Conservation (phyloP, 2,797 vertebrate species). For the Phoeniculus purpureus region DNA sequence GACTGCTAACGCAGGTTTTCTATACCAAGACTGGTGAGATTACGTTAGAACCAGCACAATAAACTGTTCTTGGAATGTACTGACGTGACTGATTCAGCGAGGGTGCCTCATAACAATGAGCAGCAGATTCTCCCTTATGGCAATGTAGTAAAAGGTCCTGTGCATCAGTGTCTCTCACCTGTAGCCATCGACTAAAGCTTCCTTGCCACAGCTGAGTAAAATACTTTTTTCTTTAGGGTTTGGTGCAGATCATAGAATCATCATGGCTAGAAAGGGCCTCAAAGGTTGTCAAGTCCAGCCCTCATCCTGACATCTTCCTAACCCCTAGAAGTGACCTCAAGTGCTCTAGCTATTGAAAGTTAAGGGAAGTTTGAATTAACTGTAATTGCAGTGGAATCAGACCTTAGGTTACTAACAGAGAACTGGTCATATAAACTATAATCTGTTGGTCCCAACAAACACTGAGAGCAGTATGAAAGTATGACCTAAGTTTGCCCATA, state of each 20-base stretch:
- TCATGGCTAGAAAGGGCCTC: too few species aligned
- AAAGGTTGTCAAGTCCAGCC: too few species aligned
- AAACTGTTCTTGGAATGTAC: not conserved
- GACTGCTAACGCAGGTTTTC: not conserved
- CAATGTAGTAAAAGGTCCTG: not conserved
- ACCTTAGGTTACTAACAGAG: not conserved
- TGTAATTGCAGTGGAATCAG: not conserved
- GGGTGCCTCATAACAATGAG: not conserved
- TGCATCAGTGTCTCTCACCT: not conserved
- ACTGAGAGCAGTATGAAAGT: not conserved
- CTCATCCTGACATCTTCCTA: too few species aligned
- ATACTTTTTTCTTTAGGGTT: not conserved
- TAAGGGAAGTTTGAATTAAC: not conserved
- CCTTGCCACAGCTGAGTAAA: not conserved
- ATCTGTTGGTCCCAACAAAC: not conserved
- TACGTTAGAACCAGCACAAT: not conserved
- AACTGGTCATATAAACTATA: not conserved
- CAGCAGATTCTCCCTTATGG: not conserved
- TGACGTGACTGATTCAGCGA: not conserved
- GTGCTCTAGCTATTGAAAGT: not conserved
- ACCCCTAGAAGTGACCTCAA: too few species aligned
- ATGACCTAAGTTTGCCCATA: not conserved
- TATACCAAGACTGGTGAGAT: not conserved
- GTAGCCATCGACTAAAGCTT: not conserved
- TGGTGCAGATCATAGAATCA: too few species aligned